Evolutionary conservation across 1,140 invertebrate genomes (phyloP), one percentile per base, ranked within the genome.

Genomic region (Drosophila nasuta): DNA sequence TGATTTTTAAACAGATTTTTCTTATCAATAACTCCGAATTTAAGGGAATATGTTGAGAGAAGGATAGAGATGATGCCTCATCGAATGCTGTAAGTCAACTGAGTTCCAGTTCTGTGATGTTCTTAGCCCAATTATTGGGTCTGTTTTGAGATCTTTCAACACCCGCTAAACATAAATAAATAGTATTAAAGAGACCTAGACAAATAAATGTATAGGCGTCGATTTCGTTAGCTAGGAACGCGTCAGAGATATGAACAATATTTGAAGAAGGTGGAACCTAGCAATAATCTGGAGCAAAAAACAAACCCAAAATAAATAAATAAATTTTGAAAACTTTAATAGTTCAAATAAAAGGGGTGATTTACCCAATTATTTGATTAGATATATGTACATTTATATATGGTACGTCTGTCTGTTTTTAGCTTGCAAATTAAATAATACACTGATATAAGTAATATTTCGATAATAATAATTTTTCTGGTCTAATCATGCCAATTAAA

Each of bases 61-160:
- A 2, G 33, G 11, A 57, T 30, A 28, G 56, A 48, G 79, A 70
- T 83, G 76, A 57, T 88, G 81, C 81, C 81, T 46, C 67, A 71
- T 60, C 81, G 89, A 83, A 70, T 80, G 79, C 88, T 91, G 88
- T 91, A 91, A 88, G 83, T 91, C 81, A 91, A 91, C 88, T 91
- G 89, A 89, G 76, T 56, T 89, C 75, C 77, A 77, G 68, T 72
- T 80, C 45, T 62, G 63, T 48, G 35, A 77, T 69, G 48, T 52
- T 76, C 46, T 77, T 77, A 52, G 63, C 38, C 67, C 45, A 87
- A 87, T 87, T 74, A 86, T 83, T 66, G 38, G 49, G 43, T 67
- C 60, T 65, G 59, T 65, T 41, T 64, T 52, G 28, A 54, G 68
- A 78, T 43, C 74, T 88, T 89, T 88, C 85, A 89, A 89, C 83